These are phyloP conservation scores for Pseudorhombus dupliciocellatus DNA, from an alignment of 2,113 vertebrate species.

Conservation along the genomic window DNA sequence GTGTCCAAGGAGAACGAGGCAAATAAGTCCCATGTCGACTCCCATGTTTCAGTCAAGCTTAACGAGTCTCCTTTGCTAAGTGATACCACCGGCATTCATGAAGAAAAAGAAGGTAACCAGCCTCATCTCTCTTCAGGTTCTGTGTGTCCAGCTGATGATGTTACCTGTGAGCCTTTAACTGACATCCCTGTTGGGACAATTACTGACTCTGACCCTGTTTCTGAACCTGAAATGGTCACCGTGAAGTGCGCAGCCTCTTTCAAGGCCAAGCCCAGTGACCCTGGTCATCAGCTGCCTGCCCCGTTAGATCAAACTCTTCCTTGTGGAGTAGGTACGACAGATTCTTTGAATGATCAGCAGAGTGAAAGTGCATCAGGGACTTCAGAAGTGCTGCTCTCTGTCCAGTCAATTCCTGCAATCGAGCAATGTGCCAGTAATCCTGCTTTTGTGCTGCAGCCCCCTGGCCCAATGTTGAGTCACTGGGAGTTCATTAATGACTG, in stretches of 20 bases:
- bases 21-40: slow-evolving; percentile 14
- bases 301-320: slow-evolving; percentile 42
- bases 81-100: slow-evolving; percentile 7
- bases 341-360: slow-evolving; percentile 18
- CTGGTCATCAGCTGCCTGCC: slow-evolving; percentile 21
- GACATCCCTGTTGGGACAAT: slow-evolving; percentile 8
- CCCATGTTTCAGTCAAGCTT: neutral
- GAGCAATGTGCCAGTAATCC: slow-evolving; percentile 51
- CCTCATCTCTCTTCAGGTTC: slow-evolving; percentile 2
- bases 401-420: slow-evolving; percentile 33
- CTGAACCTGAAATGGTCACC: slow-evolving; percentile 20
- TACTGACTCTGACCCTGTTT: slow-evolving; percentile 13
- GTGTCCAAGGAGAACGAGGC: slow-evolving; percentile 22
- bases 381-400: slow-evolving; percentile 28
- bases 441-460: slow-evolving; percentile 51
- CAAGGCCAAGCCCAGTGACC: slow-evolving; percentile 31
- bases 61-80: slow-evolving; percentile 8
- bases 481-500: slow-evolving; percentile 66
- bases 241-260: slow-evolving; percentile 21
- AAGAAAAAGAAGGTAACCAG: slow-evolving; percentile 43
- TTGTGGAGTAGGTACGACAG: slow-evolving; percentile 15
- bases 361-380: slow-evolving; percentile 30
- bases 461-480: slow-evolving; percentile 78
- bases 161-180: slow-evolving; percentile 17
- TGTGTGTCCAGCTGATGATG: slow-evolving; percentile 25